Evolutionary conservation across 1,140 invertebrate species (phyloP), one percentile per base, ranked within the genome.

Genomic region (Littorina saxatilis): DNA sequence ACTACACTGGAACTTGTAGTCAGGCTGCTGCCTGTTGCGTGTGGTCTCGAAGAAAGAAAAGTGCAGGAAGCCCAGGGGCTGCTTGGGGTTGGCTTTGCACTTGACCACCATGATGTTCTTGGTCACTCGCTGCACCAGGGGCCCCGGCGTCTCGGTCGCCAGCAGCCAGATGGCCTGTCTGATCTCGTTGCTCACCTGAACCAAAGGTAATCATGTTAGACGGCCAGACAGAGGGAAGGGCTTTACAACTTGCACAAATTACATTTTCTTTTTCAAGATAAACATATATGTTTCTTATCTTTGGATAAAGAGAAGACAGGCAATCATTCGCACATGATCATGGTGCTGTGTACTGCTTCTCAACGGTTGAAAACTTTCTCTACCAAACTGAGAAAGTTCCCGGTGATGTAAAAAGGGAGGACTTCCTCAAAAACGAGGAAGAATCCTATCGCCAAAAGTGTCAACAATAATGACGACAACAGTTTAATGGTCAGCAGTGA

Each of bases 31-130:
- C 86, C 93, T 94, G 78, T 93, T 92, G 90, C 94, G 94, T 37
- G 85, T 82, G 29, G 93, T 93, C 82, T 92, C 91, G 89, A 94
- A 94, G 88, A 96, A 95, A 23, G 94, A 87, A 91, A 96, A 95
- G 91, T 96, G 96, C 47, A 96, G 91, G 89, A 96, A 96, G 11
- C 96, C 96, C 29, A 96, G 91, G 13, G 95, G 95, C 89, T 96
- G 94, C 86, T 95, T 95, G 1, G 94, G 92, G 80, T 94, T 94
- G 23, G 94, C 93, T 90, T 95, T 95, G 90, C 95, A 96, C 90
- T 95, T 96, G 0, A 96, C 95, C 58, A 95, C 96, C 95, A 96
- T 95, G 50, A 95, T 95, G 85, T 94, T 94, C 91, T 95, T 96
- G 1, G 96, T 95, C 35, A 96, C 94, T 87, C 96, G 93, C 90